These are phyloP conservation scores for Monochamus saltuarius DNA, from an alignment of 1,140 invertebrate genomes.

Conservation along the genomic window DNA sequence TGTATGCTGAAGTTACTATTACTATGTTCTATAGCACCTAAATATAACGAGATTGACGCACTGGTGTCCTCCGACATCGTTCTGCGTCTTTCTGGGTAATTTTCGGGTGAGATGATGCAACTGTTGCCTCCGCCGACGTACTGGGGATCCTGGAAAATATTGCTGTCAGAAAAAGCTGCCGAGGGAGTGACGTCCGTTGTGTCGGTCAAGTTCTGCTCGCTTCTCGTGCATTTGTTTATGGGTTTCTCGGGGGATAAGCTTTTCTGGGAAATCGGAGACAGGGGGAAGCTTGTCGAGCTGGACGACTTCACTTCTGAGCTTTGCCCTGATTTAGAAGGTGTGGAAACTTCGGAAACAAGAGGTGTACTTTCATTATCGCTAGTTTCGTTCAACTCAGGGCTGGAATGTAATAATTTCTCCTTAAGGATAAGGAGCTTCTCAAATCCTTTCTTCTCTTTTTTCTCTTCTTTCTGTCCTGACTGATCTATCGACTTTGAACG, in stretches of 20 bases:
- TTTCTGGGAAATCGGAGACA: constrained; percentile 39
- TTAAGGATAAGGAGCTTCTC: constrained; percentile 52
- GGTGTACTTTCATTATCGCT: constrained; percentile 53
- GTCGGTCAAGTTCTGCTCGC: constrained; percentile 35
- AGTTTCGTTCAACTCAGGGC: constrained; percentile 44
- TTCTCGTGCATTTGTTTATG: constrained; percentile 23
- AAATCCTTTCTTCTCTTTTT: constrained; percentile 33
- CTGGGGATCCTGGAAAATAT: not conserved
- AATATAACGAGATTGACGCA: constrained; percentile 25
- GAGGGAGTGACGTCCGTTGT: constrained; percentile 7
- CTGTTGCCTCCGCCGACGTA: too few relatives aligned
- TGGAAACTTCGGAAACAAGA: constrained; percentile 49
- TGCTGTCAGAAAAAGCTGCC: constrained; percentile 1
- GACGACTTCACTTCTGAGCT: constrained; percentile 40
- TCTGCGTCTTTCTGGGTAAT: constrained; percentile 25
- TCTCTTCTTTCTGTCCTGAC: constrained; percentile 26
- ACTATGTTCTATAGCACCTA: constrained; percentile 13
- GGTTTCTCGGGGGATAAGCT: constrained; percentile 38
- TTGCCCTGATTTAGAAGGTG: constrained; percentile 41
- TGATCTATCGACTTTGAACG: constrained; percentile 49
- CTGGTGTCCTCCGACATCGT: constrained; percentile 39
- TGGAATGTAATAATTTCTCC: constrained; percentile 52
- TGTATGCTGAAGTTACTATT: constrained; percentile 30
- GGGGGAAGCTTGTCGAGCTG: constrained; percentile 38
- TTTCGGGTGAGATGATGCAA: not conserved